phyloP scores from a whole-genome alignment of 2,888 invertebrate genomes.

The Rapana venosa region DNA sequence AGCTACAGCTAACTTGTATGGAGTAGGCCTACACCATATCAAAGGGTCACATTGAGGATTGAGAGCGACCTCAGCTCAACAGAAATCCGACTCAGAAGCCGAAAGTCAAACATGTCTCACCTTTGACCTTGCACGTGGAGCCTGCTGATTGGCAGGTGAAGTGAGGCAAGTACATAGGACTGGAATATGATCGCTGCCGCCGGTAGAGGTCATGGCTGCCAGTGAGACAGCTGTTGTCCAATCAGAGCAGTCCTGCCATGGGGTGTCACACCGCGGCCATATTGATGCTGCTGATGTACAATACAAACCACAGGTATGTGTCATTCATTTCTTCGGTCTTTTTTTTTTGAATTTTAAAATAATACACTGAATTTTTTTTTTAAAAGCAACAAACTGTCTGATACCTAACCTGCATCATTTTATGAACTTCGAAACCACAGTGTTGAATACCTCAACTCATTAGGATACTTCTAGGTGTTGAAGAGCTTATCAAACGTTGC shows the following conservation, averaged over 20 bases:
- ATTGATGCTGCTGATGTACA: neutral
- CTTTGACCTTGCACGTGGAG: slow-evolving; percentile 14
- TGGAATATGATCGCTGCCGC: neutral
- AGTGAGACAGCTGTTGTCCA: slow-evolving; percentile 1
- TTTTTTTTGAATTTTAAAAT: neutral
- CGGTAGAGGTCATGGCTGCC: neutral
- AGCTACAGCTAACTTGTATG: neutral
- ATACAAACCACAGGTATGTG: neutral
- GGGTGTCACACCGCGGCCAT: neutral
- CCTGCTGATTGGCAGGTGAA: slow-evolving; percentile 2
- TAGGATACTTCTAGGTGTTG: no score
- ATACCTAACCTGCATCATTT: no score
- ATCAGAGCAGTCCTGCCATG: neutral
- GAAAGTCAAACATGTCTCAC: slow-evolving; percentile 25
- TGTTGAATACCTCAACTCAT: no score
- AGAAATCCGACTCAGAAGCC: slow-evolving; percentile 5
- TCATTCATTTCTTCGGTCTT: neutral
- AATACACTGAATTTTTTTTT: no score
- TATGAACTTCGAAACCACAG: no score
- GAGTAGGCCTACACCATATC: neutral
- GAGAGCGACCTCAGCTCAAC: neutral
- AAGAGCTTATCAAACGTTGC: no score
- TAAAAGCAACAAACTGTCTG: no score
- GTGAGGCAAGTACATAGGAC: neutral
- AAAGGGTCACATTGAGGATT: neutral